These are phyloP conservation scores for Stegophylla sp. DNA, from an alignment of 2,888 invertebrate genomes.

Conservation along the genomic window DNA sequence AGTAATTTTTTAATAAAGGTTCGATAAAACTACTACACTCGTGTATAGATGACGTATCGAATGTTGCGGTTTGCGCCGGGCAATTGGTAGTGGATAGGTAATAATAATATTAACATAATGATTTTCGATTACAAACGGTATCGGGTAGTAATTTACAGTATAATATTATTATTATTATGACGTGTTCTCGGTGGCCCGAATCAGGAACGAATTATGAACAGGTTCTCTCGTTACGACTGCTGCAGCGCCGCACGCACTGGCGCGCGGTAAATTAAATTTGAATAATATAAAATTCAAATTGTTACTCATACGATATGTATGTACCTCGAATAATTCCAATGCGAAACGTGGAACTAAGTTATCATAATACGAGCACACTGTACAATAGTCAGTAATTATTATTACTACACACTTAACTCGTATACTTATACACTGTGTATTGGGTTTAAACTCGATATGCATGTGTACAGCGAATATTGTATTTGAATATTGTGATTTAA, in stretches of 20 bases:
- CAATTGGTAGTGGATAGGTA: neutral
- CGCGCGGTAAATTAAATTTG: neutral
- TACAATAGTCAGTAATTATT: neutral
- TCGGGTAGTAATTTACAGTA: neutral
- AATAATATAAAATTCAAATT: neutral
- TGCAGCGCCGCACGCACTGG: too few relatives aligned
- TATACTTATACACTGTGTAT: neutral
- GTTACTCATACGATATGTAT: neutral
- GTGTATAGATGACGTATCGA: neutral
- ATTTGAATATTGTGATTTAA: too few relatives aligned
- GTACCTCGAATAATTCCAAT: neutral
- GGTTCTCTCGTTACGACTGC: neutral
- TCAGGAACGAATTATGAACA: neutral
- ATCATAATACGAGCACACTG: too few relatives aligned
- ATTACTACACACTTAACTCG: neutral
- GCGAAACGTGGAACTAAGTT: neutral
- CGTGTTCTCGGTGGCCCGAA: neutral
- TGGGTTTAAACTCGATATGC: too few relatives aligned
- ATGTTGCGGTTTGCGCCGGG: constrained; percentile 1
- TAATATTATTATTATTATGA: neutral
- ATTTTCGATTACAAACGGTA: neutral
- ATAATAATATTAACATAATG: too few relatives aligned
- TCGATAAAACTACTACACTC: neutral
- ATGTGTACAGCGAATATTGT: too few relatives aligned
- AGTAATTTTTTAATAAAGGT: constrained; percentile 30